These are phyloP conservation scores for Leptinotarsa defecta DNA, from an alignment of 1,140 invertebrate species.

Conservation along the genomic window DNA sequence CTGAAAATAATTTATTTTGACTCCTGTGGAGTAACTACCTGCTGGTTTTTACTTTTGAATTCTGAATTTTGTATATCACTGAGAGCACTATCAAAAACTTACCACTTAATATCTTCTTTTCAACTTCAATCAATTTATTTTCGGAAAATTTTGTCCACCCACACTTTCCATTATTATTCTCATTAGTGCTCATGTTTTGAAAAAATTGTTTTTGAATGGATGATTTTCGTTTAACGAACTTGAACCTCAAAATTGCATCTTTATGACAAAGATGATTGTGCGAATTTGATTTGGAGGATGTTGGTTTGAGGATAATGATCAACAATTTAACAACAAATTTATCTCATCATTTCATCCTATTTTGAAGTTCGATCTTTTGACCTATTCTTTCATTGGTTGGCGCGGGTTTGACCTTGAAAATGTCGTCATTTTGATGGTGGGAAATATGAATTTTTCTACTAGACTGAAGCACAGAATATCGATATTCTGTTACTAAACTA, in stretches of 20 bases:
- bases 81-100: slow-evolving; percentile 56
- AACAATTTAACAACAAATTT: background rate
- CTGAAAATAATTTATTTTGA: too few relatives aligned
- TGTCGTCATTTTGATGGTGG: too few relatives aligned
- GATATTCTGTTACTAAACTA: too few relatives aligned
- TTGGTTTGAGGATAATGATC: background rate
- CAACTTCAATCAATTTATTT: slow-evolving; percentile 76
- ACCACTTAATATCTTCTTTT: slow-evolving; percentile 86
- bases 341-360: too few relatives aligned
- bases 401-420: too few relatives aligned
- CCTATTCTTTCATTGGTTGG: too few relatives aligned
- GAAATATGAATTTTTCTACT: too few relatives aligned
- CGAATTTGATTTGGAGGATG: background rate
- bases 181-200: background rate
- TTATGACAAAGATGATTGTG: background rate
- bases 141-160: slow-evolving; percentile 80
- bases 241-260: background rate
- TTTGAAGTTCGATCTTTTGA: too few relatives aligned
- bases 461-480: too few relatives aligned
- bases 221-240: background rate
- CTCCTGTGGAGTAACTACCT: too few relatives aligned
- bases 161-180: slow-evolving; percentile 32
- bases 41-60: background rate
- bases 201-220: too few relatives aligned
- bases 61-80: slow-evolving; percentile 22